Percentiles rank a stretch among this genome's conserved stretches.
These are phyloP conservation scores for Automeris io DNA, from an alignment of 2,888 invertebrate species.

Conservation along the genomic window DNA sequence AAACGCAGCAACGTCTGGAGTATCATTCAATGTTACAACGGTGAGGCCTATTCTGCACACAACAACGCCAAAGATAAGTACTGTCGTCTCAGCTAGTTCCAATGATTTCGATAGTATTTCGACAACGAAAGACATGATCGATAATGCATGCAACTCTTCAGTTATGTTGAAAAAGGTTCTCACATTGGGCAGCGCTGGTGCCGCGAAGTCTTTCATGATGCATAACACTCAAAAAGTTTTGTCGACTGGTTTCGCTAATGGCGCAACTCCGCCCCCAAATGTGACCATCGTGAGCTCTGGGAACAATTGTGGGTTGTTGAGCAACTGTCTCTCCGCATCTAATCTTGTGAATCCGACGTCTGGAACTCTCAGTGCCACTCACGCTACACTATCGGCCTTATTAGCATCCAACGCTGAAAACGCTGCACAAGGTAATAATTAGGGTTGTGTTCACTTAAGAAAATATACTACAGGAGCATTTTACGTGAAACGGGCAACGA, in stretches of 20 bases:
- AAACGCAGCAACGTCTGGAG: constrained; percentile 42
- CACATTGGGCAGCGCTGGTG: constrained; percentile 64
- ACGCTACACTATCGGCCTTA: constrained; percentile 66
- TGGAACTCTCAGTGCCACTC: constrained; percentile 66
- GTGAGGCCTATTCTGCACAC: constrained; percentile 52
- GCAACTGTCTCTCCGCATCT: constrained; percentile 34
- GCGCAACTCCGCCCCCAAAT: constrained; percentile 62
- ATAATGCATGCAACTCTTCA: constrained; percentile 70
- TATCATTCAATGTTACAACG: constrained; percentile 57
- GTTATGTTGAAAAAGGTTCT: constrained; percentile 72
- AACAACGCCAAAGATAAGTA: constrained; percentile 53
- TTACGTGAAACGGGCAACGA: no score
- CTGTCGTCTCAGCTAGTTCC: constrained; percentile 41
- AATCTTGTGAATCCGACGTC: constrained; percentile 51
- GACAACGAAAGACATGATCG: constrained; percentile 71
- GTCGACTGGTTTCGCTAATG: constrained; percentile 65
- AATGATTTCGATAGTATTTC: constrained; percentile 62
- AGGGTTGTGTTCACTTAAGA: neutral
- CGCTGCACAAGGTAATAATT: constrained; percentile 23
- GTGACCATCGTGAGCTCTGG: constrained; percentile 71
- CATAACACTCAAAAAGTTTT: constrained; percentile 69
- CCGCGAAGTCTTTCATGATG: constrained; percentile 70
- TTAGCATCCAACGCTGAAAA: constrained; percentile 43
- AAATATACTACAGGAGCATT: no score
- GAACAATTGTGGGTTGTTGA: constrained; percentile 43